Percentiles rank a stretch among this genome's conserved stretches.
phyloP scores from a whole-genome alignment of 2,888 invertebrate genomes.

The Anorthoa munda region DNA sequence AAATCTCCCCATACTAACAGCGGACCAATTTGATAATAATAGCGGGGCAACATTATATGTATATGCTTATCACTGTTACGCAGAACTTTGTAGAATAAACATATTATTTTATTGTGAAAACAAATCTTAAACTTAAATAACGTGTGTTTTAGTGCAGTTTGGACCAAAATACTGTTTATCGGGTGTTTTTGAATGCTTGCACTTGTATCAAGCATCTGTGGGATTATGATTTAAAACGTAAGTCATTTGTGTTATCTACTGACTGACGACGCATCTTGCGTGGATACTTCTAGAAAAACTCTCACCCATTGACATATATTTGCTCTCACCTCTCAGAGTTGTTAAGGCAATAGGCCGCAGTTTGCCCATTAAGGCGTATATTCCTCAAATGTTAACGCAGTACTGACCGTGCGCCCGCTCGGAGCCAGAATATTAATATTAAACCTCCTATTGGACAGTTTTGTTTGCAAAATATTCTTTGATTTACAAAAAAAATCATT shows the following conservation, averaged over 20 bases:
- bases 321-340: neutral
- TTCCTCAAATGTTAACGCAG: no score
- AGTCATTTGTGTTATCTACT: constrained; percentile 1
- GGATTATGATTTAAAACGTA: constrained; percentile 42
- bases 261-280: neutral
- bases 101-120: constrained; percentile 22
- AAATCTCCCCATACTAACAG: neutral
- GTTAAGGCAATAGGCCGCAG: no score
- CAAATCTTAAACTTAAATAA: neutral
- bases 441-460: no score
- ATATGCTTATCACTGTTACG: constrained; percentile 51
- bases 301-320: no score
- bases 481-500: no score
- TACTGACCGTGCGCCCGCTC: no score
- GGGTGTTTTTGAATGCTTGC: neutral
- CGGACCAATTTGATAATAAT: constrained; percentile 49
- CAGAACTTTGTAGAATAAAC: constrained; percentile 38
- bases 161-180: neutral
- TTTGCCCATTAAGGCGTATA: no score
- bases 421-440: no score
- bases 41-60: constrained; percentile 4
- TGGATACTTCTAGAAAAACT: constrained; percentile 24
- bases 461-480: no score
- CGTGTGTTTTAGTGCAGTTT: neutral
- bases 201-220: neutral